These are phyloP conservation scores for Eurois occulta DNA, from an alignment of 2,888 invertebrate genomes.

Conservation along the genomic window DNA sequence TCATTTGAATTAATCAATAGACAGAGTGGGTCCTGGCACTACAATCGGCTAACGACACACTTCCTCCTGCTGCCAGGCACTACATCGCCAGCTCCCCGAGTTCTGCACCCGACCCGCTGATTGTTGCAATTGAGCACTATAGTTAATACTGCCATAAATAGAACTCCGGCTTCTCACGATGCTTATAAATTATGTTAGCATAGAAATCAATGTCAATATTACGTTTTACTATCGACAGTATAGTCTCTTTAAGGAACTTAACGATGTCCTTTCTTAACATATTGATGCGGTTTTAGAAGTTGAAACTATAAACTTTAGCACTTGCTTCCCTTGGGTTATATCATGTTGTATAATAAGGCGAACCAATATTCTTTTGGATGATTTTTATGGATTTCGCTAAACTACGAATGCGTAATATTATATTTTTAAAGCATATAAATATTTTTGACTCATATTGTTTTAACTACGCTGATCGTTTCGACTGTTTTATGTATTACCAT, in stretches of 20 bases:
- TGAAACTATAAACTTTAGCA: conserved; percentile 32
- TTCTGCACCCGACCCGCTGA: conserved; percentile 63
- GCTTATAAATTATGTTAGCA: conserved; percentile 55
- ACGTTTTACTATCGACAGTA: conserved; percentile 38
- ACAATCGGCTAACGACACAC: conserved; percentile 80
- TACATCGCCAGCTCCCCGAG: conserved; percentile 66
- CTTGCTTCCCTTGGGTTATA: conserved; percentile 26
- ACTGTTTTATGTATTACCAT: conserved; percentile 18
- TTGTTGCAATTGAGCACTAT: conserved; percentile 66
- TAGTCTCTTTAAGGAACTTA: conserved; percentile 25
- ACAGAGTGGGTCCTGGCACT: conserved; percentile 83
- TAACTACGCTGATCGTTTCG: conserved; percentile 17
- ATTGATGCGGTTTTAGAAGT: conserved; percentile 23
- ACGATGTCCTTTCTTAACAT: conserved; percentile 19
- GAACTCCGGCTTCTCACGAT: conserved; percentile 69
- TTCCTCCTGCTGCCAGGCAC: conserved; percentile 75
- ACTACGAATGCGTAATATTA: conserved; percentile 2
- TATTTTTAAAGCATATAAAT: neutral
- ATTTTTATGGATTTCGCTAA: conserved; percentile 19
- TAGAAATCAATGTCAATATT: conserved; percentile 55
- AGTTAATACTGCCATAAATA: conserved; percentile 64
- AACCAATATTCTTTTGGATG: conserved; percentile 15
- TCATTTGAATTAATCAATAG: conserved; percentile 89
- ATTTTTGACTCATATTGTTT: conserved; percentile 19
- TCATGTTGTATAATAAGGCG: conserved; percentile 34